These are phyloP conservation scores for Brachynemurus nebulosus DNA, from an alignment of 2,888 invertebrate species.

Conservation along the genomic window DNA sequence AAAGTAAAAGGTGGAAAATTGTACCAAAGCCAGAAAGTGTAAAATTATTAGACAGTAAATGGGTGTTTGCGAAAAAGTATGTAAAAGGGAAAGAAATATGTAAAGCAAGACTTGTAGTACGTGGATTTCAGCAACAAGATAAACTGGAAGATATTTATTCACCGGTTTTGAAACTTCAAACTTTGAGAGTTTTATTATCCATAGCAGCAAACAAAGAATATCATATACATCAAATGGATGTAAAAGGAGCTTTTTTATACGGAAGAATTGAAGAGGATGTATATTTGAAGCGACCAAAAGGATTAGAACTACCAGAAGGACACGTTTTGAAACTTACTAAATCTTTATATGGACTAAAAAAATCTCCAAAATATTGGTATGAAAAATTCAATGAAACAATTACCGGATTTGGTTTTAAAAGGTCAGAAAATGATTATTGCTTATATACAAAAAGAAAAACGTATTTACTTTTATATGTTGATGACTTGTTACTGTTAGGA, in stretches of 20 bases:
- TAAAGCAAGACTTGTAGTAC: neutral
- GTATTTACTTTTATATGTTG: conserved; percentile 9
- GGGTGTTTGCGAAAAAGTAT: conserved; percentile 3
- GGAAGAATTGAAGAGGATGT: too few relatives aligned
- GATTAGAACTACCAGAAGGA: conserved; percentile 11
- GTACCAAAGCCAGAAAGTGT: neutral
- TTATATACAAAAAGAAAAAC: too few relatives aligned
- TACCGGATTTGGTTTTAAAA: conserved; percentile 9
- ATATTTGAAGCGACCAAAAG: too few relatives aligned
- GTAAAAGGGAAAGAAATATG: neutral
- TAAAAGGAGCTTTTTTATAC: too few relatives aligned
- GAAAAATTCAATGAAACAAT: conserved; percentile 10
- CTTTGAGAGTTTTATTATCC: too few relatives aligned
- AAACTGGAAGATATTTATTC: too few relatives aligned
- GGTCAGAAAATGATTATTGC: conserved; percentile 2
- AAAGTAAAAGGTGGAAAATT: neutral
- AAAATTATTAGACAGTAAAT: conserved; percentile 7
- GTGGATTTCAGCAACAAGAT: too few relatives aligned
- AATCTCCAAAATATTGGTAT: conserved; percentile 12
- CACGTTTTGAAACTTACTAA: conserved; percentile 18
- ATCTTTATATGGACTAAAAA: conserved; percentile 18
- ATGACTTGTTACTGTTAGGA: conserved; percentile 10
- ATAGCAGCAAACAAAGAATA: too few relatives aligned
- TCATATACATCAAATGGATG: too few relatives aligned
- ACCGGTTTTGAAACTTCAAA: too few relatives aligned